These are phyloP conservation scores for Sebastiscus albofasciatus DNA, from an alignment of 2,797 vertebrate species.

Conservation along the genomic window DNA sequence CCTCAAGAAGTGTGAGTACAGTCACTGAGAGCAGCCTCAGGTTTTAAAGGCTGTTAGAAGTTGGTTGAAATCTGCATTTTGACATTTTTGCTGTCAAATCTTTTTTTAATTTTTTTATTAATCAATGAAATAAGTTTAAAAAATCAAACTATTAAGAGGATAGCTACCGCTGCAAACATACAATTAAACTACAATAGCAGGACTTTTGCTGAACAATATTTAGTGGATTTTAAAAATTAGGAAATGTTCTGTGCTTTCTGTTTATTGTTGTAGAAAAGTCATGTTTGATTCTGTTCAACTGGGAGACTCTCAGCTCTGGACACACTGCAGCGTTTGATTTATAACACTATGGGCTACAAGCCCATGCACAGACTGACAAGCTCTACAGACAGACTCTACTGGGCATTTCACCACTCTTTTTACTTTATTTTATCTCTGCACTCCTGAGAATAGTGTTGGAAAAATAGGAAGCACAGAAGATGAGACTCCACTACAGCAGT, in stretches of 20 bases:
- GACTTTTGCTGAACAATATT: not conserved
- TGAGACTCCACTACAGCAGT: conserved; percentile 22
- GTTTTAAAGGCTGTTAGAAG: not conserved
- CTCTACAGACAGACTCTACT: conserved; percentile 19
- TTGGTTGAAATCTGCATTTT: not conserved
- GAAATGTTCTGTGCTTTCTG: not conserved
- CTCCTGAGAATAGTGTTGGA: conserved; percentile 26
- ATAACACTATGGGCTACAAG: not conserved
- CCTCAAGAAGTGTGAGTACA: not conserved
- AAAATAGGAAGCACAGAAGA: conserved; percentile 30
- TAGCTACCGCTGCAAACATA: not conserved
- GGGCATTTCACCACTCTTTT: not conserved
- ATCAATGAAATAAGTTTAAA: not conserved
- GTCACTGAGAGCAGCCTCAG: not conserved
- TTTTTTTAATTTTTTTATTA: not conserved
- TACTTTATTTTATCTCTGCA: not conserved
- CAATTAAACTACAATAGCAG: not conserved
- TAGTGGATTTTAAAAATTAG: not conserved
- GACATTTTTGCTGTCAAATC: not conserved
- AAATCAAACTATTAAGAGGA: not conserved
- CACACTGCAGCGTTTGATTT: conserved; percentile 2
- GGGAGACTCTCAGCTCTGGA: not conserved
- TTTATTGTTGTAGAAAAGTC: not conserved
- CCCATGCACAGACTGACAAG: not conserved
- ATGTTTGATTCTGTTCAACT: not conserved